Evolutionary conservation across 2,797 vertebrate genomes (phyloP), one percentile per base, ranked within the genome.

Genomic region (Sebastes baramenuke): DNA sequence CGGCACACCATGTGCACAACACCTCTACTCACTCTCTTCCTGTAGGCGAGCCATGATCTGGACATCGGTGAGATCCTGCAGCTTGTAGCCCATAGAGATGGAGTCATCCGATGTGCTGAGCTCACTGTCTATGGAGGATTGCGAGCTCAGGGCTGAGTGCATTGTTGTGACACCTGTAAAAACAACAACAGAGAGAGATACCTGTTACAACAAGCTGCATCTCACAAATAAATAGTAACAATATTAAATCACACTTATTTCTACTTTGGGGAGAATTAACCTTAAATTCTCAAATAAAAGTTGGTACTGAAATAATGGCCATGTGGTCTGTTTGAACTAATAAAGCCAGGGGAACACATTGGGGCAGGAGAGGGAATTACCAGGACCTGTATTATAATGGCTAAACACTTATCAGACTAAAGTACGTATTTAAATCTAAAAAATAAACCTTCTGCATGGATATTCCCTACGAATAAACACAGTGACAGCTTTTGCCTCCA

Each of bases 11-110:
- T 24, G 20, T 20, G 38, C 6, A 64, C 27, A 58, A 76, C 58
- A 6, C 6, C 13, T 60, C 24, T 42, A 97, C 97, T 81, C 77
- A 98, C 98, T 99, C 89, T 98, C 97, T 75, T 98, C 97, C 87
- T 98, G 97, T 4, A 98, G 95, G 20, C 97, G 96, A 73, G 98
- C 97, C 97, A 99, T 99, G 83, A 99, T 97, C 94, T 98, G 98
- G 72, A 98, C 97, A 4, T 99, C 98, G 0, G 97, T 98, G 88
- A 99, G 92, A 90, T 98, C 97, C 93, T 98, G 97, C 76, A 98
- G 95, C 79, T 98, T 98, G 67, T 98, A 98, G 2, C 97, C 97
- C 98, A 98, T 98, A 3, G 97, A 98, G 94, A 98, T 98, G 85
- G 98, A 98, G 92, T 99, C 98, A 4, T 99, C 98, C 0, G 98